A percentile compares a stretch with the other conserved stretches of the same genome.
These are phyloP conservation scores for Caenorhabditis macrosperma DNA, from an alignment of 2,888 invertebrate species.

Conservation along the genomic window DNA sequence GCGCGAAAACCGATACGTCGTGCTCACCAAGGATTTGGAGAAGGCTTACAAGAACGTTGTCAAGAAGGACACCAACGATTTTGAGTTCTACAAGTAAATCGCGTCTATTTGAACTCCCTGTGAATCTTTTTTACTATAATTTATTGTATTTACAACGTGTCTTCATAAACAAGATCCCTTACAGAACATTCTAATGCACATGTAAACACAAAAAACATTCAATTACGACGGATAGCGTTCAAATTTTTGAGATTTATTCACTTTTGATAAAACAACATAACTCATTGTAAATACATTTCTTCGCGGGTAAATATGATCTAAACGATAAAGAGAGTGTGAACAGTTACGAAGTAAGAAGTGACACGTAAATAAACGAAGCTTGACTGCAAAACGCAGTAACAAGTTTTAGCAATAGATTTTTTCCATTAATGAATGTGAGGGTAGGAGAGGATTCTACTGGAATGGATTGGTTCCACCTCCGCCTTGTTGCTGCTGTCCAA, in stretches of 20 bases:
- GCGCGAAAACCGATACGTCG: conserved; percentile 98
- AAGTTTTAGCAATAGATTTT: not conserved
- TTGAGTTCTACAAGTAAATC: conserved; percentile 97
- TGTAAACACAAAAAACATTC: too few species aligned
- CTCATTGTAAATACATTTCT: not conserved
- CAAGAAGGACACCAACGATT: conserved; percentile 98
- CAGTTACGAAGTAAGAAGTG: conserved; percentile 18
- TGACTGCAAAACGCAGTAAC: not conserved
- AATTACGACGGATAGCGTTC: too few species aligned
- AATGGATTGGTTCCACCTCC: conserved; percentile 54
- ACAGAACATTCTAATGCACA: not conserved
- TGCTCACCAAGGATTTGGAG: conserved; percentile 98
- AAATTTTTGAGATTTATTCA: too few species aligned
- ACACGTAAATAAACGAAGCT: conserved; percentile 29
- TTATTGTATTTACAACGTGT: conserved; percentile 44
- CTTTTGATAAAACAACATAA: too few species aligned
- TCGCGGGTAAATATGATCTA: not conserved
- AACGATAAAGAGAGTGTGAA: not conserved
- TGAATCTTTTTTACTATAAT: conserved; percentile 33
- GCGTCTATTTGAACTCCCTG: not conserved
- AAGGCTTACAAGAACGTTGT: conserved; percentile 99
- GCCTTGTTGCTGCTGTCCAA: conserved; percentile 40
- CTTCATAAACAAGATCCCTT: not conserved
- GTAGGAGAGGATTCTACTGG: conserved; percentile 23
- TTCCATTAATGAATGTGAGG: not conserved